A percentile compares a stretch with the other conserved stretches of the same genome.
These are phyloP conservation scores for Hemibagrus guttatus DNA, from an alignment of 2,797 vertebrate species.

Conservation along the genomic window DNA sequence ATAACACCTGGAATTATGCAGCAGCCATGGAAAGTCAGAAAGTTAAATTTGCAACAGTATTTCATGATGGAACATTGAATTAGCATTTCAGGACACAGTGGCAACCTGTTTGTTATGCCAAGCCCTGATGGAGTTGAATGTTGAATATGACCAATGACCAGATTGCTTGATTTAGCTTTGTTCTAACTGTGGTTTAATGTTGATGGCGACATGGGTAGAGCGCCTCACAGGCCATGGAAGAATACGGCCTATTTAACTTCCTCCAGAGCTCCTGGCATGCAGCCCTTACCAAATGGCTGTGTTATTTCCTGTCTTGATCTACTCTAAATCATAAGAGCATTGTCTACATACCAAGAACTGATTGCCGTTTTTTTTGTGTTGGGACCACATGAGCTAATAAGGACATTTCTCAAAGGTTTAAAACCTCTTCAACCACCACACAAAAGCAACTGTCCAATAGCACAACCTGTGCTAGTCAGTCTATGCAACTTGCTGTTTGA, in stretches of 20 bases:
- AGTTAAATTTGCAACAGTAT: background rate
- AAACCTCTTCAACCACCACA: background rate
- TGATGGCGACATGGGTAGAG: background rate
- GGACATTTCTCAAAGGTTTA: too few species aligned
- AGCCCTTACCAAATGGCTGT: background rate
- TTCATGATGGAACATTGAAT: background rate
- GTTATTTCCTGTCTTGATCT: constrained; percentile 1
- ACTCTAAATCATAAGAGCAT: background rate
- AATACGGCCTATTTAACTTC: background rate
- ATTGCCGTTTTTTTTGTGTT: background rate
- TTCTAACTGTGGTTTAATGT: background rate
- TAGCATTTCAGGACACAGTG: background rate
- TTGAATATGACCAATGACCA: background rate
- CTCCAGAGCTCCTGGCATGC: background rate
- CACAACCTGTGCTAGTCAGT: background rate
- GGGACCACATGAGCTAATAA: background rate
- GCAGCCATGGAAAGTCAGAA: background rate
- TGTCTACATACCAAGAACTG: too few species aligned
- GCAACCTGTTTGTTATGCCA: background rate
- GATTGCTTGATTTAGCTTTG: background rate
- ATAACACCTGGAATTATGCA: background rate
- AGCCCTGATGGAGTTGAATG: background rate
- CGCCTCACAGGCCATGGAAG: background rate
- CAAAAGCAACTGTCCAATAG: background rate
- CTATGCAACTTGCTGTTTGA: background rate